phyloP scores from a whole-genome alignment of 2,888 invertebrate species.

The Cantharis rufa region DNA sequence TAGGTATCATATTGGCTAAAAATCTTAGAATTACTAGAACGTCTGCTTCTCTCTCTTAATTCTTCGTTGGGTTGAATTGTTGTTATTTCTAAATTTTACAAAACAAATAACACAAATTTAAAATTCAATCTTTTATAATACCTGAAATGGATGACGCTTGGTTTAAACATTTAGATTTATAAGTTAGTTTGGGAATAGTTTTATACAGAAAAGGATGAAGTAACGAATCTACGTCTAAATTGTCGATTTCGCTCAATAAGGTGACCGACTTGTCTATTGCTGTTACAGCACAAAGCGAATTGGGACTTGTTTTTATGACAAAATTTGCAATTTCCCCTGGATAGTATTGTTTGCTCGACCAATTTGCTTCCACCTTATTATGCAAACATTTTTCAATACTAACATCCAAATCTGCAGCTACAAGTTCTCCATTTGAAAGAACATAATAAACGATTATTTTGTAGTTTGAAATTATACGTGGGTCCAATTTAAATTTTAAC shows the following conservation, averaged over 20 bases:
- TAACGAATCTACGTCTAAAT: conserved; percentile 37
- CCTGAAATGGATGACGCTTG: background rate
- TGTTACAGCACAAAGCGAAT: conserved; percentile 63
- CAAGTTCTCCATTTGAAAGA: conserved; percentile 59
- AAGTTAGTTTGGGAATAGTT: conserved; percentile 35
- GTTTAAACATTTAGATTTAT: conserved; percentile 30
- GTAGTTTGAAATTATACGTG: conserved; percentile 56
- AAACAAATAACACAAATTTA: conserved; percentile 10
- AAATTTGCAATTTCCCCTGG: conserved; percentile 60
- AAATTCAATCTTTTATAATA: background rate
- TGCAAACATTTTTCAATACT: conserved; percentile 61
- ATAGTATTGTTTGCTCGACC: conserved; percentile 55
- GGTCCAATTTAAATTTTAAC: conserved; percentile 56
- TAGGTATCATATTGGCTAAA: conserved; percentile 46
- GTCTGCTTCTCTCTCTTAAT: conserved; percentile 12
- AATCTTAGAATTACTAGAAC: conserved; percentile 37
- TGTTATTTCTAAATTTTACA: conserved; percentile 13
- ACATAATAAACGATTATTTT: conserved; percentile 63
- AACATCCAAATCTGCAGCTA: conserved; percentile 60
- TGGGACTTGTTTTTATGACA: conserved; percentile 58
- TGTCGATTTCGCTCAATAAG: conserved; percentile 47
- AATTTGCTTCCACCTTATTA: conserved; percentile 58
- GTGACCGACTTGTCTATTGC: conserved; percentile 63
- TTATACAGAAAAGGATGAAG: conserved; percentile 41
- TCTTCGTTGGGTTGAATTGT: background rate